A percentile compares a stretch with the other conserved stretches of the same genome.
Conservation (phyloP, 2,113 vertebrate species). For the Tragelaphus strepsiceros region DNA sequence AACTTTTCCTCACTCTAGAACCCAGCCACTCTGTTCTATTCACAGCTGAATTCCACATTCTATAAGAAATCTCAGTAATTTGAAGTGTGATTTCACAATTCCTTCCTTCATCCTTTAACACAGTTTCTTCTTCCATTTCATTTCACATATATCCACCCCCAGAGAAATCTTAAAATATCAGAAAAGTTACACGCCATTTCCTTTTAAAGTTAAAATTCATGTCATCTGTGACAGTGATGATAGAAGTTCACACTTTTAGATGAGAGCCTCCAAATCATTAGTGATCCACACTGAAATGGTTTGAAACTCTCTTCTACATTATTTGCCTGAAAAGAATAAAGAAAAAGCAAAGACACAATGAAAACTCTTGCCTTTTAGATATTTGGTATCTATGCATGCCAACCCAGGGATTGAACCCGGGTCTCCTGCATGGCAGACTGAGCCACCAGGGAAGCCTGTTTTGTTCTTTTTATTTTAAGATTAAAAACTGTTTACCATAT, state of each 20-base stretch:
- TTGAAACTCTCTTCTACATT: neutral
- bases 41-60: neutral
- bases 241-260: neutral
- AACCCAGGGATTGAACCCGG: neutral
- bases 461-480: neutral
- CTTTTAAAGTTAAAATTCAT: neutral
- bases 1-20: neutral
- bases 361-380: neutral
- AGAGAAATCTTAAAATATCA: conserved; percentile 46
- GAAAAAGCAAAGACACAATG: neutral
- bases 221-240: neutral
- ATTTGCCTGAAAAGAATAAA: neutral
- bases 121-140: neutral
- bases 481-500: neutral
- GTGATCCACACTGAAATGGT: rapidly evolving
- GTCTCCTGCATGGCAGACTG: neutral
- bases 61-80: neutral
- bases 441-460: neutral
- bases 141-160: neutral
- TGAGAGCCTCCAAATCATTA: neutral
- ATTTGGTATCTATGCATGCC: neutral
- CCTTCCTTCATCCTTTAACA: neutral
- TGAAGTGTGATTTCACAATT: neutral
- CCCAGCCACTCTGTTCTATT: neutral
- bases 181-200: neutral